Evolutionary conservation across 2,797 vertebrate genomes (phyloP).

Genomic region (Scleropages formosus): DNA sequence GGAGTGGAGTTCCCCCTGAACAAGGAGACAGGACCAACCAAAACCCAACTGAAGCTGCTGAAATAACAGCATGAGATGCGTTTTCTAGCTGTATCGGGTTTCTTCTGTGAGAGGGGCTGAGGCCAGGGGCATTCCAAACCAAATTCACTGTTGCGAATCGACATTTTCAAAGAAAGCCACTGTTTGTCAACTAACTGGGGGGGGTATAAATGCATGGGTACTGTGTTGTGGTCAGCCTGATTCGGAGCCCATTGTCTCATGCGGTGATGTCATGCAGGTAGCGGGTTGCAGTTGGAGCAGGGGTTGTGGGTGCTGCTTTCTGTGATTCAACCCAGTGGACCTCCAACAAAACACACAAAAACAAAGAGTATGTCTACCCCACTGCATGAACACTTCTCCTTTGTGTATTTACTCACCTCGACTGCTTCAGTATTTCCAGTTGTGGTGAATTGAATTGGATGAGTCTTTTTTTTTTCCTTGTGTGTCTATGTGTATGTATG

Average conservation of each 20-base stretch:
- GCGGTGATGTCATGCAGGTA: slow-evolving; percentile 33
- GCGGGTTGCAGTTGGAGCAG: neutral
- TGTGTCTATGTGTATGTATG: too few species aligned
- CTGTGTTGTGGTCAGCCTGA: slow-evolving; percentile 18
- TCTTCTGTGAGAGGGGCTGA: slow-evolving; percentile 47
- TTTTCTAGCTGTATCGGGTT: slow-evolving; percentile 50
- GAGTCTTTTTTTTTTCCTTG: too few species aligned
- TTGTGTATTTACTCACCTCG: too few species aligned
- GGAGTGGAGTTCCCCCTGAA: slow-evolving; percentile 51
- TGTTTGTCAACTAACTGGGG: slow-evolving; percentile 21
- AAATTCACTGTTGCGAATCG: slow-evolving; percentile 24
- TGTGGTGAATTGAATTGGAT: too few species aligned
- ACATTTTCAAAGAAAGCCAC: neutral
- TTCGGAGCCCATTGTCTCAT: slow-evolving; percentile 19
- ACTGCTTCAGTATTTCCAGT: too few species aligned
- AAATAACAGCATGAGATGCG: slow-evolving; percentile 50
- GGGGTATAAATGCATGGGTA: slow-evolving; percentile 26
- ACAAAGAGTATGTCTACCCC: neutral
- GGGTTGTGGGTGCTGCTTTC: neutral
- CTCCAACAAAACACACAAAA: neutral
- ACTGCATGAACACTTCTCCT: too few species aligned
- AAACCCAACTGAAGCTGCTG: slow-evolving; percentile 38
- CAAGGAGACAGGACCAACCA: slow-evolving; percentile 49
- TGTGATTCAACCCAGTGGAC: slow-evolving; percentile 4
- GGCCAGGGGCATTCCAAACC: slow-evolving; percentile 37